phyloP scores from a whole-genome alignment of 2,113 vertebrate genomes.

The Mobula hypostoma region DNA sequence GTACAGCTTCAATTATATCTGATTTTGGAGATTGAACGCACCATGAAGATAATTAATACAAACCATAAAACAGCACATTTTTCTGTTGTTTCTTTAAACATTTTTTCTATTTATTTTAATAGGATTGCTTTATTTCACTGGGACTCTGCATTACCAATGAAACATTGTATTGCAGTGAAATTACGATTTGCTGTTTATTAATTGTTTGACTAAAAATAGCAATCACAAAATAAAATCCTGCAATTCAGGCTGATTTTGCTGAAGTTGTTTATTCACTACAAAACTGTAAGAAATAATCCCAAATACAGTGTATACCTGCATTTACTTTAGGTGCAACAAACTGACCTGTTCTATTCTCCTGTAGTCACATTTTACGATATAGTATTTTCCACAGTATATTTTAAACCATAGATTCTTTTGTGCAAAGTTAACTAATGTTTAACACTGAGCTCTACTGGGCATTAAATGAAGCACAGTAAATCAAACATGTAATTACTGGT shows the following conservation, averaged over 20 bases:
- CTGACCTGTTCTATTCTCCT: not conserved
- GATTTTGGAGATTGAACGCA: not conserved
- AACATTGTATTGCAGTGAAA: not conserved
- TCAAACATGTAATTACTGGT: conserved; percentile 30
- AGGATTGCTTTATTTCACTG: too few species aligned
- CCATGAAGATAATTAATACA: not conserved
- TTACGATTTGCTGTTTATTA: not conserved
- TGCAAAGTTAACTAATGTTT: not conserved
- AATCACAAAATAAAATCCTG: not conserved
- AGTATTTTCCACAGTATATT: not conserved
- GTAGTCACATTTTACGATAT: not conserved
- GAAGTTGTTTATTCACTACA: not conserved
- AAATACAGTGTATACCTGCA: too few species aligned
- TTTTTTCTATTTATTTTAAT: conserved; percentile 13
- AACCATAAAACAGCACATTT: not conserved
- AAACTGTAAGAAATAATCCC: not conserved
- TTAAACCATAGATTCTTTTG: not conserved
- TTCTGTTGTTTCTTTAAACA: not conserved
- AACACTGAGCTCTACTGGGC: not conserved
- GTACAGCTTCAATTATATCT: not conserved
- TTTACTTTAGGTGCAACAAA: not conserved
- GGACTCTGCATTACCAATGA: not conserved
- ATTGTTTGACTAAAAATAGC: conserved; percentile 7
- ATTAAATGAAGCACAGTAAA: conserved; percentile 15
- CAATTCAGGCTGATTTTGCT: not conserved